Conservation (phyloP, 2,888 invertebrate species). For the Luffia ferchaultella region DNA sequence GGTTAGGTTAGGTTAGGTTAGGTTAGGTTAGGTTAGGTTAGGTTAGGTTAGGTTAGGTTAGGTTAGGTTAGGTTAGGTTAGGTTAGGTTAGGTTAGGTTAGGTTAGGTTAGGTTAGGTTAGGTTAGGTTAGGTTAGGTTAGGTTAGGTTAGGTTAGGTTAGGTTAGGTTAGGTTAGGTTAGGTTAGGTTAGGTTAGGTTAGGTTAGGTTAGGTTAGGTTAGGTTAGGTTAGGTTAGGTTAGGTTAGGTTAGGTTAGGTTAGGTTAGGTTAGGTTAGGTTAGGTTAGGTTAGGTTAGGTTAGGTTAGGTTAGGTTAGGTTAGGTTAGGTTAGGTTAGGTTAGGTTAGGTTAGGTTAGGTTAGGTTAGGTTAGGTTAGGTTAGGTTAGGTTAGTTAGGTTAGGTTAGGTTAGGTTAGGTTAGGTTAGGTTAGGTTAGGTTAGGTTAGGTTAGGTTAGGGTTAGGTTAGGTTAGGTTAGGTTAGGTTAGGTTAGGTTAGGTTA, state of each 20-base stretch:
- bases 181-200: conserved; percentile 11
- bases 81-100: conserved; percentile 14
- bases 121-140: conserved; percentile 12
- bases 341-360: conserved; percentile 13
- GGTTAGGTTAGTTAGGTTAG: conserved; percentile 3
- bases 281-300: conserved; percentile 14
- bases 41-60: conserved; percentile 11
- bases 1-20: conserved; percentile 13
- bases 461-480: conserved; percentile 15
- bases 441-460: no score
- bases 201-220: conserved; percentile 9
- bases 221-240: conserved; percentile 15
- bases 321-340: conserved; percentile 16
- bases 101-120: conserved; percentile 14
- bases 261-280: conserved; percentile 16
- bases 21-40: conserved; percentile 9
- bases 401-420: conserved; percentile 4
- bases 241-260: conserved; percentile 18
- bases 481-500: conserved; percentile 16
- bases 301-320: conserved; percentile 15
- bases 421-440: conserved; percentile 12
- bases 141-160: conserved; percentile 14
- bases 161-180: conserved; percentile 14
- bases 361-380: conserved; percentile 10
- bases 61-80: conserved; percentile 12